These are phyloP conservation scores for Linnaemya vulpina DNA, from an alignment of 2,888 invertebrate genomes.

Conservation along the genomic window DNA sequence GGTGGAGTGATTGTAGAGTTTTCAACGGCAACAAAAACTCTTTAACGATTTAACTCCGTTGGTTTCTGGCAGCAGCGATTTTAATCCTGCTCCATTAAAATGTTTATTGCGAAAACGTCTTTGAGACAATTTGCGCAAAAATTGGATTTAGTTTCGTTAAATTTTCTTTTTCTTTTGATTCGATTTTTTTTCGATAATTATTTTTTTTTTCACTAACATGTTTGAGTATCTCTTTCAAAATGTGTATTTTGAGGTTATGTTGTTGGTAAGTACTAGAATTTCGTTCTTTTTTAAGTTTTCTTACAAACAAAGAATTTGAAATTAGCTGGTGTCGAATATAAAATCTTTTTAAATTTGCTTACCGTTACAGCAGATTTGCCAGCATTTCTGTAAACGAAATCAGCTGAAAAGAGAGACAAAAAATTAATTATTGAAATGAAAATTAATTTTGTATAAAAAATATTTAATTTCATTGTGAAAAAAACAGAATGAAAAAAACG, in stretches of 20 bases:
- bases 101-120: background rate
- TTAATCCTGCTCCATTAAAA: too few relatives aligned
- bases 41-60: too few relatives aligned
- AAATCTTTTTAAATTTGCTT: background rate
- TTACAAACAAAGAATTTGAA: background rate
- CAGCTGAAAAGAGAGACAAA: background rate
- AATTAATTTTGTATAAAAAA: too few relatives aligned
- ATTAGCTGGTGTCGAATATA: background rate
- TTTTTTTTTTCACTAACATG: constrained; percentile 19
- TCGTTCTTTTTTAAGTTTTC: background rate
- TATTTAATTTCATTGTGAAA: too few relatives aligned
- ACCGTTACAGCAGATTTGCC: background rate
- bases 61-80: too few relatives aligned
- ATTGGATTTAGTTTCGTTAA: background rate
- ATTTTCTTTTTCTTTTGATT: background rate
- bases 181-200: background rate
- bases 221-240: constrained; percentile 20
- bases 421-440: background rate
- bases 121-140: background rate
- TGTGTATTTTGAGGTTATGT: constrained; percentile 66
- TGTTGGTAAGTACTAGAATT: constrained; percentile 67
- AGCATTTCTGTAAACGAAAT: background rate
- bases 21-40: too few relatives aligned
- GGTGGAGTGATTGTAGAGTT: too few relatives aligned
- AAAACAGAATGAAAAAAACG: too few relatives aligned